A percentile compares a stretch with the other conserved stretches of the same genome.
phyloP scores from a whole-genome alignment of 2,888 invertebrate species.

The Acanthosepion pharaonis region DNA sequence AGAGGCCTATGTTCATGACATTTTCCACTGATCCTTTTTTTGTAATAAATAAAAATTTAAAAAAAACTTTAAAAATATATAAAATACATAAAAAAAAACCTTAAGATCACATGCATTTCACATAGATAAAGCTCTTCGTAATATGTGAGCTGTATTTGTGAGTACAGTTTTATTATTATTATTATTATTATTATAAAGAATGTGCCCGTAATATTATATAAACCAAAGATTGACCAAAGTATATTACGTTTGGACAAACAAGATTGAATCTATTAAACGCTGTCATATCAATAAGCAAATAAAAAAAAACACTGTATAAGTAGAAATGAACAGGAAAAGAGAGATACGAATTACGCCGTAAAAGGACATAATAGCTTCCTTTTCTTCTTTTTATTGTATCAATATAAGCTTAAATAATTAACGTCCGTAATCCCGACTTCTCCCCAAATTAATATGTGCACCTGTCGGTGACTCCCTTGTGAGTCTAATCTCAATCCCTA shows the following conservation, averaged over 20 bases:
- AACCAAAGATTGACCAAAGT: background rate
- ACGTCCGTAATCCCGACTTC: background rate
- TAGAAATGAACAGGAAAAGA: background rate
- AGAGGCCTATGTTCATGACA: too few species aligned
- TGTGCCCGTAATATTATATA: background rate
- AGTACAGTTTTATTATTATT: too few species aligned
- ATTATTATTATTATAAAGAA: too few species aligned
- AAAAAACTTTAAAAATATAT: too few species aligned
- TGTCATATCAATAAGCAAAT: background rate
- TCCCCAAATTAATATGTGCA: background rate
- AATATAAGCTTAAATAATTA: background rate
- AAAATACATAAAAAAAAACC: too few species aligned
- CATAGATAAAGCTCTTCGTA: too few species aligned
- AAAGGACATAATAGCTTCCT: background rate
- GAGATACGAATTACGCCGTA: background rate
- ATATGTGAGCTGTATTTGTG: too few species aligned
- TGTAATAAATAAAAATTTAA: too few species aligned
- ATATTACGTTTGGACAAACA: background rate
- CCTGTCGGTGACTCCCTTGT: background rate
- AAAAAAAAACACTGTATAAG: background rate
- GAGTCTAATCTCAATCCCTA: background rate
- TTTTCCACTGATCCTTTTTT: too few species aligned
- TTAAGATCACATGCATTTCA: too few species aligned
- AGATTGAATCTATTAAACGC: background rate
- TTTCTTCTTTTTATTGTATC: background rate